Evolutionary conservation across 2,797 vertebrate genomes (phyloP), one percentile per base, ranked within the genome.

Genomic region (Crenuchus spilurus): DNA sequence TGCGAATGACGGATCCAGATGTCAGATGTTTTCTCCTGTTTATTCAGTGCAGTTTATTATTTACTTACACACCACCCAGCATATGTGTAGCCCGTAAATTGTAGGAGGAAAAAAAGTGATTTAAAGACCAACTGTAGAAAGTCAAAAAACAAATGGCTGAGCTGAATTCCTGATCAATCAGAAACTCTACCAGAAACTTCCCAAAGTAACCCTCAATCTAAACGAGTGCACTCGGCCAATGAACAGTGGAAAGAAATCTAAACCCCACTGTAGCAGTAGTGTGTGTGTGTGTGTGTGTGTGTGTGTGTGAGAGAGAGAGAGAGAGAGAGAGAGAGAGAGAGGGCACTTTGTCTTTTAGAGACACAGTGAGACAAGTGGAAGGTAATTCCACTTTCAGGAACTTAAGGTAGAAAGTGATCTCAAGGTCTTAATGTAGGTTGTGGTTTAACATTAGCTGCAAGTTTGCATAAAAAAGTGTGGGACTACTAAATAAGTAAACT

Each of bases 1-100:
- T 87, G 75, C 20, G 57, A 39, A 60, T 14, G 3, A 37, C 61
- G 48, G 22, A 24, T 30, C 35, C 5, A 18, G 42, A 51, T 11
- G 13, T 18, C 44, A n/a, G 10, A 49, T 18, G 4, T 52, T 18
- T 20, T 10, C 10, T 24, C 7, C 16, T 24, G 20, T 2, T 49
- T 7, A 10, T 20, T 11, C 33, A 37, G 5, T 13, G 2, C 11
- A 26, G 57, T 60, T 18, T 14, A 55, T 18, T 6, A 13, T 42
- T 42, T 42, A 42, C 11, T 16, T 2, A 48, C 10, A 33, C 54
- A 33, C n/a, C 0, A 1, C 7, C 14, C 13, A 44, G 3, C 16
- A n/a, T 44, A 16, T 10, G 41, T 14, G 51, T 16, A 30, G 51
- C 11, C 6, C 8, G 51, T 30, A 6, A 30, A 16, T 54, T 16